Base-by-base conservation (phyloP, 2,797 vertebrate species). In the Myripristis murdjan region DNA sequence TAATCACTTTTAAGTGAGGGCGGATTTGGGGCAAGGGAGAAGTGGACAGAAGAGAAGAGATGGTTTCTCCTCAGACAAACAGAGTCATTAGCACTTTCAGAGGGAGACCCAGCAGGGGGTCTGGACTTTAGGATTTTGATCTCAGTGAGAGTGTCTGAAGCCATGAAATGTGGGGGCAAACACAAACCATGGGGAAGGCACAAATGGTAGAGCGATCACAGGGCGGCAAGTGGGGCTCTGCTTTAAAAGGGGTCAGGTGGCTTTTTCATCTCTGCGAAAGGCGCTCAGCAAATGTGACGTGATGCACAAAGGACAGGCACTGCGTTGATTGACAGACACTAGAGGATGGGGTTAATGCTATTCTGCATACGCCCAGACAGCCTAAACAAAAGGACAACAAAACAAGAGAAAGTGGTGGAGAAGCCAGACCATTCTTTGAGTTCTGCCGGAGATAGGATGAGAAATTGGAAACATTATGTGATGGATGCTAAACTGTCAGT, bases 201-300 rank as follows among this genome's bases (percentile, higher is more conserved):
- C 93, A 93, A 94, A 94, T 93, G 93, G 93, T 91, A 91, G 89
- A 93, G 73, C 59, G 88, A 93, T 94, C 92, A 93, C 89, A 91
- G 88, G 71, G 72, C 73, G 64, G 81, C 75, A 77, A 89, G 84
- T 70, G 47, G 85, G 88, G 86, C 77, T 78, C 61, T 54, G 41
- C 81, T 88, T 90, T 87, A 83, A 88, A 87, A 86, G 80, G 79
- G 91, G 93, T 94, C 93, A 95, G 92, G 89, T 91, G 89, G 91
- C 91, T 91, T 94, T 93, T 92, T 91, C 90, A 94, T 94, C 86
- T 92, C 81, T 33, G 80, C 72, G 76, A 81, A 87, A 88, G 85
- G 84, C 62, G 46, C 81, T 68, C 22, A 46, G 82, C 64, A 70
- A 87, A 88, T 84, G 82, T 83, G 90, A 86, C 79, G 60, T 41